Conservation (phyloP, 2,113 vertebrate species). For the Himantopus leucocephalus region DNA sequence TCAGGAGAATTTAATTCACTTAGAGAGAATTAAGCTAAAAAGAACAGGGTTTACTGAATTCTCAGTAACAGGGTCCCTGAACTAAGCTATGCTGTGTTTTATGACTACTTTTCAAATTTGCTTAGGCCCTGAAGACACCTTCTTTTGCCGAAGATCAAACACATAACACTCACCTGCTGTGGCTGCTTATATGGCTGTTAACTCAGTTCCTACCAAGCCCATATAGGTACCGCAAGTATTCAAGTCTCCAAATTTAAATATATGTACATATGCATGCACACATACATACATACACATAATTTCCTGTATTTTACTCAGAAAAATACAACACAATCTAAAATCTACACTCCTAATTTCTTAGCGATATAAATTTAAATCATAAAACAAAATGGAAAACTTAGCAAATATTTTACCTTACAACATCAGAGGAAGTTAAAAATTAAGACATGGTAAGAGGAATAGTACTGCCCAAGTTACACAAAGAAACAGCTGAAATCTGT, state of each 20-base stretch:
- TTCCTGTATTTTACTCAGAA: not conserved
- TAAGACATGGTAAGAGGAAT: not conserved
- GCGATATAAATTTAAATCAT: not conserved
- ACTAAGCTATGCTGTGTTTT: not conserved
- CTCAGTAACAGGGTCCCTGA: rapidly evolving
- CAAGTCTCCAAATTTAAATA: not conserved
- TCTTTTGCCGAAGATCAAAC: not conserved
- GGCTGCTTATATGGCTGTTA: not conserved
- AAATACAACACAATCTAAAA: not conserved
- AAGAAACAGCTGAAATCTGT: not conserved
- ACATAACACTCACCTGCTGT: not conserved
- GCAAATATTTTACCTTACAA: not conserved
- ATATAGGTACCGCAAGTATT: not conserved
- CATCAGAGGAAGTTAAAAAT: not conserved
- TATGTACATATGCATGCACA: too few species aligned
- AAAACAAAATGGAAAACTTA: not conserved
- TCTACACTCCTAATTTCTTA: not conserved
- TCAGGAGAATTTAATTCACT: constrained; percentile 14
- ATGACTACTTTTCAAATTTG: not conserved
- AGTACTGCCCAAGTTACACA: not conserved
- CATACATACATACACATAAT: not conserved
- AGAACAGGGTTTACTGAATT: not conserved
- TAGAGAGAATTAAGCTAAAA: not conserved
- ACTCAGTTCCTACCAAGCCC: not conserved
- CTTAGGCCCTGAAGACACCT: not conserved